phyloP scores from a whole-genome alignment of 1,140 invertebrate species.

The Pseudomyrmex gracilis region DNA sequence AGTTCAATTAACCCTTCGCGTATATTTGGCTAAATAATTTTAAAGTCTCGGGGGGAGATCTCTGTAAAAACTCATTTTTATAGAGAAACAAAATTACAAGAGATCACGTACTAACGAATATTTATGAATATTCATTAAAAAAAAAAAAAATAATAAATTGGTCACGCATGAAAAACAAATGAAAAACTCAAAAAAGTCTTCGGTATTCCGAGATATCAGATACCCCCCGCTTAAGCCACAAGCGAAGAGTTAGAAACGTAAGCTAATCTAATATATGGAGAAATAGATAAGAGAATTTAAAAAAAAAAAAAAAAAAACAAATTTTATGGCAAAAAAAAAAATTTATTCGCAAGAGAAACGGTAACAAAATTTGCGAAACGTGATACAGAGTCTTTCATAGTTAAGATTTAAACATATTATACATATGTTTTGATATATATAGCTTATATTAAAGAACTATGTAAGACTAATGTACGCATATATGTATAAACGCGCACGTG shows the following conservation, averaged over 20 bases:
- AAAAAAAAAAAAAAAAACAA: slow-evolving; percentile 28
- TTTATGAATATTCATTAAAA: no score
- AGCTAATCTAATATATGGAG: not conserved
- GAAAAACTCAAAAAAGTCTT: no score
- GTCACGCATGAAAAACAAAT: no score
- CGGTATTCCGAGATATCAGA: no score
- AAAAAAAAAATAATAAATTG: no score
- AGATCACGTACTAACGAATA: no score
- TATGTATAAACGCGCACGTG: slow-evolving; percentile 7
- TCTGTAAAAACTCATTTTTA: no score
- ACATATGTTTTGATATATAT: slow-evolving; percentile 58
- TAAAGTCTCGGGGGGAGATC: no score
- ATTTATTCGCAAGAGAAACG: slow-evolving; percentile 62
- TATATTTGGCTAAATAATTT: no score
- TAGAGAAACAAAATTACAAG: no score
- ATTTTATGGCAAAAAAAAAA: slow-evolving; percentile 38
- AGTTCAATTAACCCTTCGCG: slow-evolving; percentile 33
- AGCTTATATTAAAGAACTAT: slow-evolving; percentile 27
- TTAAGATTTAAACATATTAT: slow-evolving; percentile 52
- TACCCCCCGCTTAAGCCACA: no score
- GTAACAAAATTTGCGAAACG: slow-evolving; percentile 66
- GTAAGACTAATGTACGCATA: slow-evolving; percentile 24
- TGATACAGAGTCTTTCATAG: slow-evolving; percentile 72
- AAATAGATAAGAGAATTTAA: slow-evolving; percentile 48
- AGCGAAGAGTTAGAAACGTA: no score